Base-by-base conservation (phyloP, 1,140 invertebrate genomes). In the Eumaeus atala region DNA sequence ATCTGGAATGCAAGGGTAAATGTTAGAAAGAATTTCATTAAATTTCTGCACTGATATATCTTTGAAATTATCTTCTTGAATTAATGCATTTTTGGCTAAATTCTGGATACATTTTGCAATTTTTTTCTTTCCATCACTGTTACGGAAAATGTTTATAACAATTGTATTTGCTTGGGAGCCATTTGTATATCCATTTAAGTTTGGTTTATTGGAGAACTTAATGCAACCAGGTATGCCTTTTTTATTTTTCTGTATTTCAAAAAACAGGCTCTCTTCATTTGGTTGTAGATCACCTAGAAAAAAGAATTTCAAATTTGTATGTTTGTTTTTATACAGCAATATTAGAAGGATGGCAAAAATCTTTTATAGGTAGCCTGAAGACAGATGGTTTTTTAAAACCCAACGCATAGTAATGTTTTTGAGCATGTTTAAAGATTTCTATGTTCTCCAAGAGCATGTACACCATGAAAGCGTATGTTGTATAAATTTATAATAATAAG, bases 1-100 rank as follows among this genome's bases (percentile, higher is more conserved):
- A 61, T 93, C 92, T 28, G 92, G 91, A 71, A 92, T 87, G 38
- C 70, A 69, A 55, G 84, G 84, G 69, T 80, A 89, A 7, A 80
- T 67, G 65, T 70, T 65, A 60, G 56, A 60, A 49, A 92, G 72
- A 58, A 78, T 77, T 55, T 82, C 78, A 74, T 90, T 72, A 58
- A 93, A 77, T 49, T 86, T 81, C 70, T 83, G 55, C 58, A 74
- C 66, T 16, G 81, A 82, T 38, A 70, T 75, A 55, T 84, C 73
- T 35, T 61, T 62, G 53, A 59, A 61, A 51, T 59, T 59, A 21
- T 60, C 67, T 56, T 54, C 59, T 67, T 61, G 72, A 37, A 49
- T n/a, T 42, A 72, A 44, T 50, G 59, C 58, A 16, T 67, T 63
- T 64, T 72, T 62, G 14, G 79, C 72, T 59, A 88, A 76, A 35